Conservation (phyloP, 2,888 invertebrate species). For the Philaethria dido region DNA sequence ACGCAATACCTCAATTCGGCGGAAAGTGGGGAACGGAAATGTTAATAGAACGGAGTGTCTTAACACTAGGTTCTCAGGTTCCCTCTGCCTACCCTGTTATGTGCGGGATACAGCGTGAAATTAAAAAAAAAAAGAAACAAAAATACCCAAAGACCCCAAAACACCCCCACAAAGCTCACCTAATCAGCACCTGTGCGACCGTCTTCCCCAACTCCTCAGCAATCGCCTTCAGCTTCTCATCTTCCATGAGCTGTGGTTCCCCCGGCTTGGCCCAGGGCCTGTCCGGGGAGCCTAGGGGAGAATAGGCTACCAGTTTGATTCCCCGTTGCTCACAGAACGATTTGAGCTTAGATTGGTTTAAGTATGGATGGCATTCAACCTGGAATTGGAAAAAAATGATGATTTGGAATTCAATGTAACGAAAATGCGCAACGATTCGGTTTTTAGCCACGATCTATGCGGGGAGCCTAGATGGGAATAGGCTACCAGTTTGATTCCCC, state of each 20-base stretch:
- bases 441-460: conserved; percentile 88
- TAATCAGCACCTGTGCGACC: conserved; percentile 88
- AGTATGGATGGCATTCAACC: conserved; percentile 92
- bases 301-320: conserved; percentile 91
- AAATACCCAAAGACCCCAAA: no score
- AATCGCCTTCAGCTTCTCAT: conserved; percentile 86
- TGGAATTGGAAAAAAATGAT: conserved; percentile 55
- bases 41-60: no score
- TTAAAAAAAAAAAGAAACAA: no score
- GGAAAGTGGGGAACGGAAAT: no score
- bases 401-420: no score
- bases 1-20: no score
- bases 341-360: conserved; percentile 88
- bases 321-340: conserved; percentile 87
- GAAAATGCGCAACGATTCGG: no score
- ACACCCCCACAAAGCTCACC: conserved; percentile 57
- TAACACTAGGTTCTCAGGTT: no score
- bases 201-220: conserved; percentile 86
- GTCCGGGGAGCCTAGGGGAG: conserved; percentile 91
- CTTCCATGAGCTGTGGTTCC: conserved; percentile 85
- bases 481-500: conserved; percentile 88
- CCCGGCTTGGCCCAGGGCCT: conserved; percentile 87
- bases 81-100: no score
- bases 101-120: no score
- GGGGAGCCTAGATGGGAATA: conserved; percentile 93